Percentiles rank a stretch among this genome's conserved stretches.
Evolutionary conservation across 2,888 invertebrate species (phyloP).

Genomic region (Liposcelis brunnea): DNA sequence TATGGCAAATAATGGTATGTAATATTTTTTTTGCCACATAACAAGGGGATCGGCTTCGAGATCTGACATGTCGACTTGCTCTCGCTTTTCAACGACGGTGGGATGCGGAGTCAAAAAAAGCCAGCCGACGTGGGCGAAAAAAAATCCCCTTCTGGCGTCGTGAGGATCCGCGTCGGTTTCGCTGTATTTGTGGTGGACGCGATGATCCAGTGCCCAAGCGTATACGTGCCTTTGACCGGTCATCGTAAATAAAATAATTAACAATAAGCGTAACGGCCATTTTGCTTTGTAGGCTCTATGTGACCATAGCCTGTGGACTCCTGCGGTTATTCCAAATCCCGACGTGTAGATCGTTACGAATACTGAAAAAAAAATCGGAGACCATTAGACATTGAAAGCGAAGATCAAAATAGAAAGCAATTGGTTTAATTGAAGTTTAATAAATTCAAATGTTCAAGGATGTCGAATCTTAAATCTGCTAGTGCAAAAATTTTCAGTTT

Average conservation of each 20-base stretch:
- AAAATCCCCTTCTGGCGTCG: conserved; percentile 69
- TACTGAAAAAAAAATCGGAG: conserved; percentile 28
- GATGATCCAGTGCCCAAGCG: conserved; percentile 73
- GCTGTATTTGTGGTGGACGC: conserved; percentile 77
- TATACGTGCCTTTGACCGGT: conserved; percentile 69
- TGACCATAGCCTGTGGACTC: conserved; percentile 66
- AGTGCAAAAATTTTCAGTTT: no score
- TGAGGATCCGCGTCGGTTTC: conserved; percentile 77
- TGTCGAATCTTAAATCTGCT: no score
- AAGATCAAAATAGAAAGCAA: no score
- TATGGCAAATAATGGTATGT: conserved; percentile 52
- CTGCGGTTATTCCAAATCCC: conserved; percentile 69
- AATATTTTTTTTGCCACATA: conserved; percentile 56
- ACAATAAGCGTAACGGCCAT: conserved; percentile 46
- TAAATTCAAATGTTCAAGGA: no score
- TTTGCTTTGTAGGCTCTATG: conserved; percentile 60
- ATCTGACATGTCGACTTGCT: conserved; percentile 46
- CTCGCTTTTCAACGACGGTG: conserved; percentile 48
- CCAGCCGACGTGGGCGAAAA: conserved; percentile 90
- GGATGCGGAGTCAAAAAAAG: conserved; percentile 71
- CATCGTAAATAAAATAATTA: conserved; percentile 56
- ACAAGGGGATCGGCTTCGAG: conserved; percentile 55
- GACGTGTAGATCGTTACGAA: conserved; percentile 45
- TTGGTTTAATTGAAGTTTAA: conserved; percentile 4
- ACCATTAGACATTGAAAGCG: no score